These are phyloP conservation scores for Acronicta psi DNA, from an alignment of 2,888 invertebrate species.

Conservation along the genomic window DNA sequence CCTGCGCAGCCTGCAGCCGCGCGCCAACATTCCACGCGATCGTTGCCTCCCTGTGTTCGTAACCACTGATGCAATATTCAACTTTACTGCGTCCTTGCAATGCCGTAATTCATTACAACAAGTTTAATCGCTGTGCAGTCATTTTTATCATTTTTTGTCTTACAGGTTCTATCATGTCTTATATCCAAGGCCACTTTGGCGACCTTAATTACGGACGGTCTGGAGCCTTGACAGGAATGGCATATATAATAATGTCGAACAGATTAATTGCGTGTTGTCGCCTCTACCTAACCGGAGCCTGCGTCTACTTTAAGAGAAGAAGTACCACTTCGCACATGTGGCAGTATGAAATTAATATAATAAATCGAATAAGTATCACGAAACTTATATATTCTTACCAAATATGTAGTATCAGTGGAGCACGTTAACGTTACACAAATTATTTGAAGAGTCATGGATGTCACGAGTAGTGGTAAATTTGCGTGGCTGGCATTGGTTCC, in stretches of 20 bases:
- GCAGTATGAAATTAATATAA: too few species aligned
- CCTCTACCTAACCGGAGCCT: constrained; percentile 10
- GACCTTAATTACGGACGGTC: constrained; percentile 78
- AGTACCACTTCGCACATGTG: too few species aligned
- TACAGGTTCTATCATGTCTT: constrained; percentile 73
- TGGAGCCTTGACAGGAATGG: constrained; percentile 67
- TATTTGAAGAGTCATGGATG: constrained; percentile 72
- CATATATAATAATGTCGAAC: constrained; percentile 64
- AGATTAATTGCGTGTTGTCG: constrained; percentile 53
- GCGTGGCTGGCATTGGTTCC: constrained; percentile 81
- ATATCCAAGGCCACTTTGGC: constrained; percentile 80
- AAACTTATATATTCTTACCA: constrained; percentile 35
- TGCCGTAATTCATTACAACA: constrained; percentile 88
- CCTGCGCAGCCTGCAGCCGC: constrained; percentile 63
- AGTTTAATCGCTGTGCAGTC: constrained; percentile 81
- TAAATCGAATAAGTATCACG: too few species aligned
- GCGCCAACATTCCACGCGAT: constrained; percentile 84
- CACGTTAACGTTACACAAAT: constrained; percentile 80
- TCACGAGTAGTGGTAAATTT: constrained; percentile 83
- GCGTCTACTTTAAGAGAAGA: not conserved
- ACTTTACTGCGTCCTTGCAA: constrained; percentile 89
- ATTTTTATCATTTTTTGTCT: constrained; percentile 82
- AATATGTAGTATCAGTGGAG: constrained; percentile 71
- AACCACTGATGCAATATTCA: constrained; percentile 88
- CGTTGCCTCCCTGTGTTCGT: constrained; percentile 84